A percentile compares a stretch with the other conserved stretches of the same genome.
Conservation (phyloP, 2,797 vertebrate genomes). For the Micrastur ruficollis region DNA sequence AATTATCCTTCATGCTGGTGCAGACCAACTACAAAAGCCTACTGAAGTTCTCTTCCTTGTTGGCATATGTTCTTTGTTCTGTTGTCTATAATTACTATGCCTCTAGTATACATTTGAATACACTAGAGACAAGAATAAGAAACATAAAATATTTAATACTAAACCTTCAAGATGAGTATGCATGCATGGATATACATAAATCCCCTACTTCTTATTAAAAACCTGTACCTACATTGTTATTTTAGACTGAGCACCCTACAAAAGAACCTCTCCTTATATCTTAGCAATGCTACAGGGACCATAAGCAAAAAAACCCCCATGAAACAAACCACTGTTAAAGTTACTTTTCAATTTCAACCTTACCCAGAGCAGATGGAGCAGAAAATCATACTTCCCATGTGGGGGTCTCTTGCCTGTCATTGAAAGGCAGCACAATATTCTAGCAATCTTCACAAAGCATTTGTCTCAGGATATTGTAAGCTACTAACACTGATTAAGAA, state of each 20-base stretch:
- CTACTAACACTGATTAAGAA: not conserved
- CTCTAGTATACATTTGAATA: not conserved
- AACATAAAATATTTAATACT: constrained; percentile 14
- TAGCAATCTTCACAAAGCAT: not conserved
- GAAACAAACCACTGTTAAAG: not conserved
- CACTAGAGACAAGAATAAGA: not conserved
- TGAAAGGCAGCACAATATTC: not conserved
- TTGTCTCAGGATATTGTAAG: not conserved
- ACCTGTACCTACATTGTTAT: not conserved
- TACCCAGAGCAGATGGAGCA: not conserved
- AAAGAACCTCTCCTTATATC: not conserved
- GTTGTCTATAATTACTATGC: not conserved
- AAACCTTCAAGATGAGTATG: constrained; percentile 3
- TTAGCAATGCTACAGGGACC: not conserved
- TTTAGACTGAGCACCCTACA: not conserved
- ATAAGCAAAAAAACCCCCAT: not conserved
- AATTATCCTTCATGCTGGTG: not conserved
- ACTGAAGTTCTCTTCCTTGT: not conserved
- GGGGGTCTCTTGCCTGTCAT: not conserved
- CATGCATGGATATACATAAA: not conserved
- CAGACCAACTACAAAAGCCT: not conserved
- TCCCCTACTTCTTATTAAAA: not conserved
- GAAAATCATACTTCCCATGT: not conserved
- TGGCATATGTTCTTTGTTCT: not conserved
- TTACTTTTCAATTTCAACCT: not conserved